Conservation (phyloP, 2,797 vertebrate genomes). For the Numenius phaeopus region DNA sequence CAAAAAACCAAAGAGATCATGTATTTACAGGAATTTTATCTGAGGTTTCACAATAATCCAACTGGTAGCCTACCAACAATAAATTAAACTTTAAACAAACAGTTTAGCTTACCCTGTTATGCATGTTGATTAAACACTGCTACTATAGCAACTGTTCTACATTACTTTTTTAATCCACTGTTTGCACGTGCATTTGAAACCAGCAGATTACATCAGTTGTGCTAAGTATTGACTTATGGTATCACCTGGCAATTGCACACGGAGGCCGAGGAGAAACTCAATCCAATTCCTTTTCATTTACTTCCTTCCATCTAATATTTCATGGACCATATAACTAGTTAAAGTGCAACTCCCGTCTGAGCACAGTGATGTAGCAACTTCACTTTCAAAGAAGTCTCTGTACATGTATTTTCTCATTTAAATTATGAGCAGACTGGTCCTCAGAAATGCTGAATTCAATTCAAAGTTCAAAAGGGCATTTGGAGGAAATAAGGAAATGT, state of each 20-base stretch:
- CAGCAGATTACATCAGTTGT: constrained; percentile 74
- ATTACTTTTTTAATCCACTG: constrained; percentile 38
- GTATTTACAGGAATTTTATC: constrained; percentile 19
- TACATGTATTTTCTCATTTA: background rate
- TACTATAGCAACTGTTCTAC: constrained; percentile 36
- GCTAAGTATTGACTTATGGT: constrained; percentile 75
- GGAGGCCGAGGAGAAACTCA: constrained; percentile 71
- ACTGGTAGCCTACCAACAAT: constrained; percentile 18
- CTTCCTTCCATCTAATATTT: constrained; percentile 36
- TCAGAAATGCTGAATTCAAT: background rate
- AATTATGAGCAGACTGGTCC: background rate
- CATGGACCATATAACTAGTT: constrained; percentile 8
- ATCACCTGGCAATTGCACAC: constrained; percentile 70
- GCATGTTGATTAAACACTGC: constrained; percentile 15
- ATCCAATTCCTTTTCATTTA: constrained; percentile 68
- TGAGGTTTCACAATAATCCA: constrained; percentile 12
- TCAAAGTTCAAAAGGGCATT: background rate
- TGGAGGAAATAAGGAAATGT: background rate
- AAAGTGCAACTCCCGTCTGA: constrained; percentile 27
- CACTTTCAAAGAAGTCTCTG: background rate
- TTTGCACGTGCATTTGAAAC: constrained; percentile 72
- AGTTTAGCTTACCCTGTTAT: background rate
- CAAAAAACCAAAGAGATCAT: background rate
- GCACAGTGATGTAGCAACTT: background rate
- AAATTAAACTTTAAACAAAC: constrained; percentile 54